Conservation (phyloP, 92 coral and sea anemone genomes). For the Actinernus sp. region DNA sequence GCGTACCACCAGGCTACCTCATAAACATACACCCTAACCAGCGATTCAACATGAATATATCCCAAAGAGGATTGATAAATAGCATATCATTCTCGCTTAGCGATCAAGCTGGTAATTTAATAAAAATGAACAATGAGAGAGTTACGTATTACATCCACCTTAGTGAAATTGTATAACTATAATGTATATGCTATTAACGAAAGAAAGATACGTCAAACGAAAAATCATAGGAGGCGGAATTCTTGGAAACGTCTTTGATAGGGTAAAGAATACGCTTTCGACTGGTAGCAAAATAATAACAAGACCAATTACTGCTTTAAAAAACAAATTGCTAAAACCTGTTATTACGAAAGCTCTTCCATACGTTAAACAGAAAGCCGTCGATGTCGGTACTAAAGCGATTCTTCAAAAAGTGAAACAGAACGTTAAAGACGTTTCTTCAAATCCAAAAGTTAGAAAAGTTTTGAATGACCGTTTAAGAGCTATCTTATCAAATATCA, state of each 20-base stretch:
- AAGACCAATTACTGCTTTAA: not conserved
- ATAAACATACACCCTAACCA: not conserved
- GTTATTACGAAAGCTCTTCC: conserved; percentile 4
- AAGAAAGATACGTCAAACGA: conserved; percentile 21
- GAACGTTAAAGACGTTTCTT: not conserved
- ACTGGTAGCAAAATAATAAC: conserved; percentile 1
- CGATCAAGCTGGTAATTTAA: not conserved
- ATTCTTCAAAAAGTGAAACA: not conserved
- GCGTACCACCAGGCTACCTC: conserved; percentile 1
- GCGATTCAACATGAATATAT: not conserved
- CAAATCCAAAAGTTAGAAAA: conserved; percentile 4
- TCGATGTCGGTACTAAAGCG: too few relatives aligned
- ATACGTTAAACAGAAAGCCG: conserved; percentile 16
- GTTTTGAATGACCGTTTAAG: conserved; percentile 5
- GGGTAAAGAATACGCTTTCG: not conserved
- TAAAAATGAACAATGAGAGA: conserved; percentile 7
- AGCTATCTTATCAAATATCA: conserved; percentile 3
- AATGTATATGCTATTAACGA: conserved; percentile 9
- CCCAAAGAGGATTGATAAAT: conserved; percentile 1
- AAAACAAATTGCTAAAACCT: conserved; percentile 3
- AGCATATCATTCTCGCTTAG: conserved; percentile 1
- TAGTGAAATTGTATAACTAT: conserved; percentile 9
- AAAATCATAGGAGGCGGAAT: conserved; percentile 3
- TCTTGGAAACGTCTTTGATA: conserved; percentile 8
- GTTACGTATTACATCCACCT: conserved; percentile 12